Evolutionary conservation across 2,888 invertebrate genomes (phyloP).

Genomic region (Catocala nupta): DNA sequence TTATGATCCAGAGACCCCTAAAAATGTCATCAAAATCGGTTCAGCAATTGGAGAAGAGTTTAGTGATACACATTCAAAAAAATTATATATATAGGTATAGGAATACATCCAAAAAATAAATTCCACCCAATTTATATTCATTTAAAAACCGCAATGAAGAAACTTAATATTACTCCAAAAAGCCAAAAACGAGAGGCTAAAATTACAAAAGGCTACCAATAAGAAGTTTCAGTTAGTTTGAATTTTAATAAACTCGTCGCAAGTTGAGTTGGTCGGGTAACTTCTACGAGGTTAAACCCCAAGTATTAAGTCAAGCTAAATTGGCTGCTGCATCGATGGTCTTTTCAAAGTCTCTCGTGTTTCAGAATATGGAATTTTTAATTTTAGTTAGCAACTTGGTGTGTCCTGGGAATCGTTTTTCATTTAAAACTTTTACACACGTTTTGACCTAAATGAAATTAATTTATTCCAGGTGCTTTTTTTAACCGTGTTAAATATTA

Average conservation of each 20-base stretch:
- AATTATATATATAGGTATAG: no score
- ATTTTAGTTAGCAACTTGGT: conserved; percentile 23
- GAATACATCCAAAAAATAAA: no score
- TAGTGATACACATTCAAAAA: no score
- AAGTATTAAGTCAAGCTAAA: conserved; percentile 59
- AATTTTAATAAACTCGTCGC: conserved; percentile 66
- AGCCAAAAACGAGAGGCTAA: conserved; percentile 34
- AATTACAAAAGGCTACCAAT: conserved; percentile 58
- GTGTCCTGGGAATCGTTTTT: conserved; percentile 12
- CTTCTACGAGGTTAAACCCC: conserved; percentile 50
- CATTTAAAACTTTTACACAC: conserved; percentile 11
- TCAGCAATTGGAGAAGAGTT: no score
- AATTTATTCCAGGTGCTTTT: not conserved
- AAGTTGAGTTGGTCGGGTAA: conserved; percentile 36
- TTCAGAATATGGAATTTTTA: conserved; percentile 27
- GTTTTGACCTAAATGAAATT: conserved; percentile 12
- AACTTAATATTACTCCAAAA: conserved; percentile 12
- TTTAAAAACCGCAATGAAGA: conserved; percentile 8
- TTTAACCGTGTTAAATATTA: no score
- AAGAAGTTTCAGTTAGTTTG: conserved; percentile 61
- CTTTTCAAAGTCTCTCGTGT: conserved; percentile 20
- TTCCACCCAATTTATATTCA: not conserved
- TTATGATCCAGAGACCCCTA: no score
- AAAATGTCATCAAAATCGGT: no score
- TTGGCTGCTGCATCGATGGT: conserved; percentile 35